Evolutionary conservation across 1,140 invertebrate genomes (phyloP), one percentile per base, ranked within the genome.

Genomic region (Zaprionus africanus): DNA sequence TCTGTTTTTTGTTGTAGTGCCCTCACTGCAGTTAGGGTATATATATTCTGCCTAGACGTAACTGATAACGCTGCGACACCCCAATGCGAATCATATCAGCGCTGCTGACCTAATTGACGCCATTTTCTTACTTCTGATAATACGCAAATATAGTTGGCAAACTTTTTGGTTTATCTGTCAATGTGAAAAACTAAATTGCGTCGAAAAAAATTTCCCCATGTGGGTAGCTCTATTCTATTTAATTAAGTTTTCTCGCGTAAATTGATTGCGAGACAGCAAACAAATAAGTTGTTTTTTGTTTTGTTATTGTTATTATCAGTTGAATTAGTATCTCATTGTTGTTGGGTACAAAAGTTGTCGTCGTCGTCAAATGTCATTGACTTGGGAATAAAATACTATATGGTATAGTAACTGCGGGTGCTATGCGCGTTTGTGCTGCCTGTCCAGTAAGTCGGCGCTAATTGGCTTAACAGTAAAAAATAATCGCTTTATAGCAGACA

Each of bases 381-480:
- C 78, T 78, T 28, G 22, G n/a, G 22, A 63, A 64, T 62, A 17
- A n/a, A 71, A 53, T 46, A 4, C 41, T 46, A 46, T 46, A 46
- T 17, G 7, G 41, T 46, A 46, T 46, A 41, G 17, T 26, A 38
- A 69, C 19, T 13, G 26, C 26, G 6, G 60, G 62, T n/a, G 26
- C 1, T 22, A 56, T 12, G 43, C 19, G 46, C 19, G 28, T n/a
- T 58, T 49, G 49, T 22, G 22, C 26, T 64, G 26, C 31, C 19
- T 17, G 22, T 34, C 31, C 31, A 78, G 64, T 74, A 68, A 77
- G 54, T 46, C 61, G n/a, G 53, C 41, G 43, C 76, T 81, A 81
- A 81, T 81, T 81, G 78, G 78, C 78, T 81, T 78, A 81, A 78
- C 76, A 81, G 76, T 81, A 81, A 75, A 75, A 75, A 75, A 63